Base-by-base conservation (phyloP, 2,113 vertebrate species). In the Oncorhynchus mykiss region DNA sequence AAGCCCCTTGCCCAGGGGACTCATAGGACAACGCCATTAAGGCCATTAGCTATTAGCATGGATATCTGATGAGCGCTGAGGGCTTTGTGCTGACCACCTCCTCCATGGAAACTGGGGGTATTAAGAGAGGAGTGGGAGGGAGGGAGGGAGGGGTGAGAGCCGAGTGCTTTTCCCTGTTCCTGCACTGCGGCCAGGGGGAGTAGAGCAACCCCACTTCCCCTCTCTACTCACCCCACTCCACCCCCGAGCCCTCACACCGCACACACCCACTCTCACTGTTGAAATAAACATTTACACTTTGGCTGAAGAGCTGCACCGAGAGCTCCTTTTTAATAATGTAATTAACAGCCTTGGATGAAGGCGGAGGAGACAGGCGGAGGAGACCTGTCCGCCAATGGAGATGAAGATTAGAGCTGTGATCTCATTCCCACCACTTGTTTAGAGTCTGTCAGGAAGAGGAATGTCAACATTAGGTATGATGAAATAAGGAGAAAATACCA, bases 401-500 rank as follows among this genome's bases (percentile, higher is more conserved):
- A 9, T 90, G 94, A 96, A 95, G 96, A 97, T 97, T 95, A 96
- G 96, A 96, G 95, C 96, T 95, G 92, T 93, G 94, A 96, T 96
- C 95, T 96, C 96, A 97, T 97, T 96, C 96, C 96, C 96, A 95
- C 95, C 95, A 96, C 95, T 97, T 96, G 96, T 98, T 97, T 97
- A 95, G 95, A 91, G 95, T 96, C 97, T 97, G 96, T 98, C 97
- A 97, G 95, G 94, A 98, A 97, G 96, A 98, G 96, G 96, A 97
- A 97, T 97, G 96, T 96, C 96, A 96, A 95, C 95, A 96, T 97
- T 96, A 97, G 2, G 96, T 97, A 97, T 98, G 96, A 97, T 97
- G 97, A 98, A 97, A 97, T 96, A 45, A 45, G 39, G 39, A 45
- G 39, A 2, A 45, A 9, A 45, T 82, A 27, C 27, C 22, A 24